These are phyloP conservation scores for Diplazon laetatorius DNA, from an alignment of 2,888 invertebrate genomes.

Conservation along the genomic window DNA sequence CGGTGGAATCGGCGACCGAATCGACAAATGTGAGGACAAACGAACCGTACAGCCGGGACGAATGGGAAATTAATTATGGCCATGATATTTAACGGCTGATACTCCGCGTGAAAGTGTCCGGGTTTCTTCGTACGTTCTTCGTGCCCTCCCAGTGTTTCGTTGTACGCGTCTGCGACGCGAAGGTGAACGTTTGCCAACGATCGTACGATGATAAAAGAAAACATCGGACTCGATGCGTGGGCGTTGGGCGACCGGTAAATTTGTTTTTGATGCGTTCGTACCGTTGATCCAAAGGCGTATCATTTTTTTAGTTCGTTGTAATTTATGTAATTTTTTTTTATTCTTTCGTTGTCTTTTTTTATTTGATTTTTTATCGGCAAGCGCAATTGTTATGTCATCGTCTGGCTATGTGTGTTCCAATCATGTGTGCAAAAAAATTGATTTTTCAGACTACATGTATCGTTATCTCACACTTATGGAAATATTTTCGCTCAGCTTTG, in stretches of 20 bases:
- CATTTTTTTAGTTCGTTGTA: too few species aligned
- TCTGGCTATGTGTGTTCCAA: too few species aligned
- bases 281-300: too few species aligned
- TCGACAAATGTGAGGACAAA: constrained; percentile 29
- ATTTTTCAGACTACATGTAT: too few species aligned
- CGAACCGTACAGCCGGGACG: constrained; percentile 45
- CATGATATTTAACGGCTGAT: constrained; percentile 80
- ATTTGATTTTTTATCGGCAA: too few species aligned
- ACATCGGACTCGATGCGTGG: neutral
- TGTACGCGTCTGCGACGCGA: constrained; percentile 22
- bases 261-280: neutral
- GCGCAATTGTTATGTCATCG: too few species aligned
- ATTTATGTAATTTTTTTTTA: too few species aligned
- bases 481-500: too few species aligned
- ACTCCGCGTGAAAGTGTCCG: constrained; percentile 79
- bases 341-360: too few species aligned
- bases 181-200: constrained; percentile 25
- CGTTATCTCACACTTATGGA: too few species aligned
- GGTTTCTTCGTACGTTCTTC: constrained; percentile 48
- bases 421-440: too few species aligned
- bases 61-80: constrained; percentile 75
- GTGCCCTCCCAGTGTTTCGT: constrained; percentile 32
- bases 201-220: neutral
- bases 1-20: constrained; percentile 6
- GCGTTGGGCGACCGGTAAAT: too few species aligned